These are phyloP conservation scores for Zhuqinia jingwanae DNA, from an alignment of 2,888 invertebrate genomes.

Conservation along the genomic window DNA sequence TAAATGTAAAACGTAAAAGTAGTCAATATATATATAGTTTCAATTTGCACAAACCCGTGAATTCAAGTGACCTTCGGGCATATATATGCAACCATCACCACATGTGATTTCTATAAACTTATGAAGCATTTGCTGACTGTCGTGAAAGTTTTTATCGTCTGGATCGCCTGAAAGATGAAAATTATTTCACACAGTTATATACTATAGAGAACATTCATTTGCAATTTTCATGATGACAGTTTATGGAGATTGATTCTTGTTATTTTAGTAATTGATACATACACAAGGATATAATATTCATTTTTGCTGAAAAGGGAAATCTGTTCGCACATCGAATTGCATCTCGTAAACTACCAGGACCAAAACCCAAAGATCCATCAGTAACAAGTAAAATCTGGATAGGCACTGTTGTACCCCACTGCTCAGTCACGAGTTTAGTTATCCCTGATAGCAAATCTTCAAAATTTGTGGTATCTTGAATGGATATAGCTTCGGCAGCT, in stretches of 20 bases:
- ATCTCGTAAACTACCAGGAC: constrained; percentile 85
- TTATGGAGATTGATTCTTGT: not conserved
- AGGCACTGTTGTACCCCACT: constrained; percentile 94
- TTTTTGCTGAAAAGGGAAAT: constrained; percentile 90
- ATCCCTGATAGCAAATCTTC: constrained; percentile 90
- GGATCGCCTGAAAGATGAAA: constrained; percentile 80
- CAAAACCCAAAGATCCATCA: constrained; percentile 88
- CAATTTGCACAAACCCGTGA: constrained; percentile 79
- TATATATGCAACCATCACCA: constrained; percentile 84
- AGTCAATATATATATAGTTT: not conserved
- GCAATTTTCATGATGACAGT: not conserved
- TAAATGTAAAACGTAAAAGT: not conserved
- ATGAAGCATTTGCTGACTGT: constrained; percentile 84
- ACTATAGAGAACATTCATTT: not conserved
- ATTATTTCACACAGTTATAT: not conserved
- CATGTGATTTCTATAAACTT: constrained; percentile 89
- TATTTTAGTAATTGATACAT: constrained; percentile 3
- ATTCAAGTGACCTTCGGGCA: constrained; percentile 84
- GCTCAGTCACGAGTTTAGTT: constrained; percentile 89
- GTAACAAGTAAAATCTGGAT: constrained; percentile 88
- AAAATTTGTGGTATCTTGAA: constrained; percentile 93
- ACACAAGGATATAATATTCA: constrained; percentile 83
- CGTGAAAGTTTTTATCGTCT: constrained; percentile 78
- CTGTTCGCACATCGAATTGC: constrained; percentile 85
- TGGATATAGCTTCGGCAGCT: constrained; percentile 89